These are phyloP conservation scores for Notocelia uddmanniana DNA, from an alignment of 2,888 invertebrate genomes.

Conservation along the genomic window DNA sequence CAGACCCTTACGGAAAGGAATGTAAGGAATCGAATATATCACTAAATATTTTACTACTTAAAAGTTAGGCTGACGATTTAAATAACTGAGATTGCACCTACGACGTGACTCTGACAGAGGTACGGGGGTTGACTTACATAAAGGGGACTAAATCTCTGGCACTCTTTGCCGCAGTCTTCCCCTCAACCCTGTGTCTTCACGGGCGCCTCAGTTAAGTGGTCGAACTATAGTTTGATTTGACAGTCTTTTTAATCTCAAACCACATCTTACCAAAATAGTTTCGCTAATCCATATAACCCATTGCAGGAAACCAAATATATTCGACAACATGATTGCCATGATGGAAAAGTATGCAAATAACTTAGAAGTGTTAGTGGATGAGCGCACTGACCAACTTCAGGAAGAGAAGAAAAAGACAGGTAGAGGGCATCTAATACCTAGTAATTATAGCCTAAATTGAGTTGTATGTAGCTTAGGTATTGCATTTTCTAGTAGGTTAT, in stretches of 20 bases:
- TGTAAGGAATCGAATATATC: constrained; percentile 87
- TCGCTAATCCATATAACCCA: constrained; percentile 48
- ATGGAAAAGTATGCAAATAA: constrained; percentile 99
- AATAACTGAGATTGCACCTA: no score
- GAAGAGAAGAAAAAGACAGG: constrained; percentile 99
- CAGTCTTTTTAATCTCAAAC: no score
- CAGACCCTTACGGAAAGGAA: constrained; percentile 93
- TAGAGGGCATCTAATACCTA: constrained; percentile 56
- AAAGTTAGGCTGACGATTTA: no score
- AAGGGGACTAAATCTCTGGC: no score
- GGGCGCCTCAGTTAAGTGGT: no score
- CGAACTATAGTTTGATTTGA: no score
- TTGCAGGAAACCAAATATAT: constrained; percentile 95
- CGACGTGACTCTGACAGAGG: no score
- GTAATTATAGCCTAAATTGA: background rate
- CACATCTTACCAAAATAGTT: background rate
- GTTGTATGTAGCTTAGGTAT: background rate
- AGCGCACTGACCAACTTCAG: constrained; percentile 96
- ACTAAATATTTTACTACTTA: background rate
- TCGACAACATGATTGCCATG: constrained; percentile 99
- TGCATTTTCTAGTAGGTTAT: background rate
- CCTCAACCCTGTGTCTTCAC: no score
- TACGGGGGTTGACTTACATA: no score
- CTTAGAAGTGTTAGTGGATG: constrained; percentile 96
- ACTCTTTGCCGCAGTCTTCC: no score